phyloP scores from a whole-genome alignment of 2,113 vertebrate species.

The Ageneiosus marmoratus region DNA sequence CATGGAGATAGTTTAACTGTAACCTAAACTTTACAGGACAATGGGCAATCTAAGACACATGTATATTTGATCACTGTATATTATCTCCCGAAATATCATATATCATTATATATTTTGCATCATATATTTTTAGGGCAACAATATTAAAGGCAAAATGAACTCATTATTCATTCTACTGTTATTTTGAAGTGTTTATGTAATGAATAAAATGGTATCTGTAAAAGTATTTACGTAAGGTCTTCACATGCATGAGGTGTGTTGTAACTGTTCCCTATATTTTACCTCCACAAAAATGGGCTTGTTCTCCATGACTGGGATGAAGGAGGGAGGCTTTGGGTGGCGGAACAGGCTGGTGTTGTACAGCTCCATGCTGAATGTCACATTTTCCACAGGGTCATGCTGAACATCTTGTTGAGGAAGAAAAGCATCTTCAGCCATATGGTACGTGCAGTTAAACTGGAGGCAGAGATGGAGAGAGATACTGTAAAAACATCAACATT shows the following conservation, averaged over 20 bases:
- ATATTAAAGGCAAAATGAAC: no score
- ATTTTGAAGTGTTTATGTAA: not conserved
- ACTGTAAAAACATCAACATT: slow-evolving; percentile 4
- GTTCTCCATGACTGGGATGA: not conserved
- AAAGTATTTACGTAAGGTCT: not conserved
- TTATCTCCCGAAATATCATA: no score
- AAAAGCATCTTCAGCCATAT: not conserved
- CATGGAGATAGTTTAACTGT: not conserved
- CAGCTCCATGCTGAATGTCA: slow-evolving; percentile 13
- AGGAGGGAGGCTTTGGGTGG: not conserved
- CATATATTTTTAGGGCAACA: no score
- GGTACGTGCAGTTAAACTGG: slow-evolving; percentile 23
- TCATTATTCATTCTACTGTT: not conserved
- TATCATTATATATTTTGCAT: no score
- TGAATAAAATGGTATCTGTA: not conserved
- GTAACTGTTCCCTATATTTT: not conserved
- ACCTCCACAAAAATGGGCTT: slow-evolving; percentile 17
- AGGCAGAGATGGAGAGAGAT: not conserved
- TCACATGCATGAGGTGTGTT: not conserved
- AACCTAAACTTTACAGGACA: not conserved
- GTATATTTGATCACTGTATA: not conserved
- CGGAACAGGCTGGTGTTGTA: slow-evolving; percentile 4
- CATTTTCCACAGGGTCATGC: not conserved
- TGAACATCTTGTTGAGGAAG: not conserved
- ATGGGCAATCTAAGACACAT: not conserved